phyloP scores from a whole-genome alignment of 2,888 invertebrate species.

The Acrocyrtus sp. region DNA sequence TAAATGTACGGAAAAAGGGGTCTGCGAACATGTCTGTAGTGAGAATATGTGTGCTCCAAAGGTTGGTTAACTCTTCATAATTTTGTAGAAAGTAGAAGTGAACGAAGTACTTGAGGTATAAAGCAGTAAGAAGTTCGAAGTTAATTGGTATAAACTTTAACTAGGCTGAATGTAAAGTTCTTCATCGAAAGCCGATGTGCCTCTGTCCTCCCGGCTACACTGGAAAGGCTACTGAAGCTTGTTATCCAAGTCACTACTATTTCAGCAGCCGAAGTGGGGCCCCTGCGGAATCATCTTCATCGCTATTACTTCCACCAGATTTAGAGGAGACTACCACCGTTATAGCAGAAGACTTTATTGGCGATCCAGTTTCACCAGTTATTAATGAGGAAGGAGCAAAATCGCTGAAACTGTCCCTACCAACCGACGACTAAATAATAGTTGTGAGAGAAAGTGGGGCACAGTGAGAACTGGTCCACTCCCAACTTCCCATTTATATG shows the following conservation, averaged over 20 bases:
- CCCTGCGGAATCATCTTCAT: too few relatives aligned
- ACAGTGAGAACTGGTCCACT: too few relatives aligned
- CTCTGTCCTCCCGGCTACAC: constrained; percentile 32
- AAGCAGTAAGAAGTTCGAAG: too few relatives aligned
- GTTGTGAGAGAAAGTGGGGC: too few relatives aligned
- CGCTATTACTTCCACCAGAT: too few relatives aligned
- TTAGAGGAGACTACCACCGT: not conserved
- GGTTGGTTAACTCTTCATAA: too few relatives aligned
- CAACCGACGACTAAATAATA: too few relatives aligned
- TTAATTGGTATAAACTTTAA: too few relatives aligned
- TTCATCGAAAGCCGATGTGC: constrained; percentile 35
- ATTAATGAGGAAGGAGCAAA: not conserved
- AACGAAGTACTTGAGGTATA: too few relatives aligned
- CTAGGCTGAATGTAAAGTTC: constrained; percentile 41
- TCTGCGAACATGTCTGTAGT: constrained; percentile 28
- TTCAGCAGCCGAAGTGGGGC: constrained; percentile 20
- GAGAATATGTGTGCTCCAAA: constrained; percentile 31
- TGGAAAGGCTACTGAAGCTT: constrained; percentile 38
- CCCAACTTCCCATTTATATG: too few relatives aligned
- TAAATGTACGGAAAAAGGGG: constrained; percentile 21
- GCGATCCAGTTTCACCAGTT: not conserved
- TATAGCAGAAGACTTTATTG: not conserved
- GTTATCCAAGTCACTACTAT: constrained; percentile 38
- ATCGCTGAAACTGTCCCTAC: not conserved
- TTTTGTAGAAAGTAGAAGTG: too few relatives aligned